A percentile compares a stretch with the other conserved stretches of the same genome.
phyloP scores from a whole-genome alignment of 2,888 invertebrate genomes.

The Leptopilina drosophilae region DNA sequence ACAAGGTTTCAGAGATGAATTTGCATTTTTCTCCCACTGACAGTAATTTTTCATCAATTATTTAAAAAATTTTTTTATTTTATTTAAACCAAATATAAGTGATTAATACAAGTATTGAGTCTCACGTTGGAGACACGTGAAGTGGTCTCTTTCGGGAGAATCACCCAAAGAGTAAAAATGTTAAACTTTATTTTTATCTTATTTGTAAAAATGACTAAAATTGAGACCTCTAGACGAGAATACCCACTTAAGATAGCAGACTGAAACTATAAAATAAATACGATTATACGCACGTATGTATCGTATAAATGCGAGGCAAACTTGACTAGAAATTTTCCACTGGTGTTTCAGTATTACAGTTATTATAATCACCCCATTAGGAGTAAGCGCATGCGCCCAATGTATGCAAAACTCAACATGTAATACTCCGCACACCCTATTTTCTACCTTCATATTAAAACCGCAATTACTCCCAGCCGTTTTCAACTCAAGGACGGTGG shows the following conservation, averaged over 20 bases:
- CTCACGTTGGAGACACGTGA: too few species aligned
- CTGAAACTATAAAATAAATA: slow-evolving; percentile 6
- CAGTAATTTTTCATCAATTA: too few species aligned
- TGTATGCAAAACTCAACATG: neutral
- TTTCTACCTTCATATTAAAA: slow-evolving; percentile 47
- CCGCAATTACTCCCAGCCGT: slow-evolving; percentile 51
- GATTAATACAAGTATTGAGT: too few species aligned
- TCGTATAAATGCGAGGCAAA: slow-evolving; percentile 40
- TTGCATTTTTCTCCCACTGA: too few species aligned
- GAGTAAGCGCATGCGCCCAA: slow-evolving; percentile 26
- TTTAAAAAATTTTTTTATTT: too few species aligned
- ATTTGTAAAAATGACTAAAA: too few species aligned
- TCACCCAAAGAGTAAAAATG: too few species aligned
- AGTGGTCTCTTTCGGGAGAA: too few species aligned
- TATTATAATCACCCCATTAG: slow-evolving; percentile 65
- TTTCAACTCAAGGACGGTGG: slow-evolving; percentile 19
- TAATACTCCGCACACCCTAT: slow-evolving; percentile 18
- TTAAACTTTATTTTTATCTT: too few species aligned
- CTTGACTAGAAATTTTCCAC: slow-evolving; percentile 27
- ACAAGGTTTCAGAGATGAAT: too few species aligned
- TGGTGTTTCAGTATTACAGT: slow-evolving; percentile 52
- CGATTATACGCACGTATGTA: neutral
- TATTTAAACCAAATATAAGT: too few species aligned
- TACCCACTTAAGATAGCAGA: slow-evolving; percentile 41
- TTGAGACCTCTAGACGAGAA: too few species aligned